Conservation (phyloP, 2,113 vertebrate species). For the Gymnorhina tibicen region DNA sequence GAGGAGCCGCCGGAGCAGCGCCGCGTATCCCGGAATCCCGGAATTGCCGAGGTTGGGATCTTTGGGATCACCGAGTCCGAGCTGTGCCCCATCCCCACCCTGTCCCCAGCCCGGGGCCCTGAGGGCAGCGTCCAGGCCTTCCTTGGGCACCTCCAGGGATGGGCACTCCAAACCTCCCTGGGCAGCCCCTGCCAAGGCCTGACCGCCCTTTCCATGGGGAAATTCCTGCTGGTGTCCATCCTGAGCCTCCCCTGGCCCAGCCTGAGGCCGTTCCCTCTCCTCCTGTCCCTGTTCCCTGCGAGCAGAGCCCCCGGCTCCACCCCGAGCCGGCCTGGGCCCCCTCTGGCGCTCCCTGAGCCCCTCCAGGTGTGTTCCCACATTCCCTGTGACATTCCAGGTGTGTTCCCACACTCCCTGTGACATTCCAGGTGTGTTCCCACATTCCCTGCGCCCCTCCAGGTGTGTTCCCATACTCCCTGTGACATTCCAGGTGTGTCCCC, state of each 20-base stretch:
- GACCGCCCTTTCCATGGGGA: not conserved
- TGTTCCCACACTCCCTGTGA: not conserved
- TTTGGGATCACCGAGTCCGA: not conserved
- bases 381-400: not conserved
- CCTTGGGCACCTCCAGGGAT: not conserved
- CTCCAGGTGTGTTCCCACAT: not conserved
- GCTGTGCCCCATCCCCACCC: not conserved
- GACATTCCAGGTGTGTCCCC: accelerated
- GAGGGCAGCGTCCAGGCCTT: not conserved
- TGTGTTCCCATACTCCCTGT: no score
- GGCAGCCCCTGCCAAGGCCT: not conserved
- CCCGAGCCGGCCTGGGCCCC: not conserved
- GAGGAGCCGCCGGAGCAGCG: not conserved
- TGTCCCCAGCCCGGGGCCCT: not conserved
- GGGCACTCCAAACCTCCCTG: not conserved
- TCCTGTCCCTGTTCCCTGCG: not conserved
- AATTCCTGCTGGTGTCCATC: not conserved
- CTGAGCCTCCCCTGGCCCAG: not conserved
- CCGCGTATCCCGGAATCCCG: not conserved
- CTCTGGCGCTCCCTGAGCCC: not conserved
- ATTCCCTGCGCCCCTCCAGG: no score
- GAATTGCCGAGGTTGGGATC: not conserved
- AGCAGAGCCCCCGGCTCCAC: not conserved
- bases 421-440: not conserved
- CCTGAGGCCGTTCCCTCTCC: not conserved